Evolutionary conservation across 2,113 vertebrate species (phyloP).

Genomic region (Atherinomorus stipes): DNA sequence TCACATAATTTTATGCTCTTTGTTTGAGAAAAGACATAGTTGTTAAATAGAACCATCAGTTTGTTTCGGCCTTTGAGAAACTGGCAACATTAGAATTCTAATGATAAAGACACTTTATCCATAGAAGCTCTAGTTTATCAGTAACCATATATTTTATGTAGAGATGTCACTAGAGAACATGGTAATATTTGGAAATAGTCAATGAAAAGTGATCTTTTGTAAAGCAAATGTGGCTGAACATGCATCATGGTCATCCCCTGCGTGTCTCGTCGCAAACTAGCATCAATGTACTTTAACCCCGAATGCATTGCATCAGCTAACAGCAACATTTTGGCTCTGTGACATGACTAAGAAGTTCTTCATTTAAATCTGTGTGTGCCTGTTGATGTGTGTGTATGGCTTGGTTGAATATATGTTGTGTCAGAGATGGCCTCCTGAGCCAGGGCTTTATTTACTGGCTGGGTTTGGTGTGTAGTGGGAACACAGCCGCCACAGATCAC

Average conservation of each 20-base stretch:
- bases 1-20: background rate
- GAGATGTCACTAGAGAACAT: background rate
- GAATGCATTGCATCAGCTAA: constrained; percentile 12
- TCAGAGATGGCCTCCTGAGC: constrained; percentile 57
- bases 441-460: constrained; percentile 67
- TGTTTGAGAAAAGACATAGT: background rate
- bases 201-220: background rate
- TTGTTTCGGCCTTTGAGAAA: background rate
- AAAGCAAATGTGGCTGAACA: background rate
- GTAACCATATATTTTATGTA: background rate
- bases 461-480: constrained; percentile 54
- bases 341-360: constrained; percentile 41
- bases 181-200: no score
- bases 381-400: constrained; percentile 11
- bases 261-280: constrained; percentile 17
- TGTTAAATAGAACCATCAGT: background rate
- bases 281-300: background rate
- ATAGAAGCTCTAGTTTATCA: constrained; percentile 6
- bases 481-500: constrained; percentile 67
- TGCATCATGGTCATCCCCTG: constrained; percentile 8
- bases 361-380: constrained; percentile 40
- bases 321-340: constrained; percentile 30
- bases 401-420: constrained; percentile 62
- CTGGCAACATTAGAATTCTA: background rate
- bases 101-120: background rate